Conservation (phyloP, 2,113 vertebrate species). For the Dromas ardeola region DNA sequence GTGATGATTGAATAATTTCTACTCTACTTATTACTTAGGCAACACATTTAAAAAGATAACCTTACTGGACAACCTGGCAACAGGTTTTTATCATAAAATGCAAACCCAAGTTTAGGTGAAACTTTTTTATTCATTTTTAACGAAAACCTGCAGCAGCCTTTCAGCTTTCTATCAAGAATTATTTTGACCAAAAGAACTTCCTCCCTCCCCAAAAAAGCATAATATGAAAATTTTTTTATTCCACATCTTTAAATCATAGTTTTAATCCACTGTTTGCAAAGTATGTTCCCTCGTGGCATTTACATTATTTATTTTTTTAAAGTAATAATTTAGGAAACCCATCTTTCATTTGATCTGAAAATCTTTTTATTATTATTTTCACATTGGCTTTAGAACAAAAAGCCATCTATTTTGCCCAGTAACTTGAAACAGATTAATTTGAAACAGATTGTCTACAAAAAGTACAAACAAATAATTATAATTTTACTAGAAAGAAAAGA, state of each 20-base stretch:
- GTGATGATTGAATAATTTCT: constrained; percentile 51
- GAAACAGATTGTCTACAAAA: neutral
- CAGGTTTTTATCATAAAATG: neutral
- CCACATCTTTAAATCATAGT: neutral
- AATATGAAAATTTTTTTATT: neutral
- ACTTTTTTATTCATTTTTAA: neutral
- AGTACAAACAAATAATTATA: neutral
- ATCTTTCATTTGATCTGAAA: neutral
- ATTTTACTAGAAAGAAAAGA: neutral
- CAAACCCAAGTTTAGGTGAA: neutral
- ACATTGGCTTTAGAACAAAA: neutral
- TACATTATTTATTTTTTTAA: neutral
- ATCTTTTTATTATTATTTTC: neutral
- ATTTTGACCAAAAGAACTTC: neutral
- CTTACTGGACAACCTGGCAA: constrained; percentile 42
- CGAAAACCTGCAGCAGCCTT: neutral
- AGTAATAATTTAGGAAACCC: neutral
- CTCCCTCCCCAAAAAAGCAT: neutral
- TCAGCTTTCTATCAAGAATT: neutral
- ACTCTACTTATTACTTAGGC: constrained; percentile 1
- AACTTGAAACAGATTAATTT: too few species aligned
- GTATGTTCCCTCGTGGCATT: neutral
- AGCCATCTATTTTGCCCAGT: neutral
- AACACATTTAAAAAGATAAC: constrained; percentile 13
- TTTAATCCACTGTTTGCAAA: neutral